Percentiles rank a stretch among this genome's conserved stretches.
Conservation (phyloP, 2,888 invertebrate genomes). For the Petrolisthes manimaculis region DNA sequence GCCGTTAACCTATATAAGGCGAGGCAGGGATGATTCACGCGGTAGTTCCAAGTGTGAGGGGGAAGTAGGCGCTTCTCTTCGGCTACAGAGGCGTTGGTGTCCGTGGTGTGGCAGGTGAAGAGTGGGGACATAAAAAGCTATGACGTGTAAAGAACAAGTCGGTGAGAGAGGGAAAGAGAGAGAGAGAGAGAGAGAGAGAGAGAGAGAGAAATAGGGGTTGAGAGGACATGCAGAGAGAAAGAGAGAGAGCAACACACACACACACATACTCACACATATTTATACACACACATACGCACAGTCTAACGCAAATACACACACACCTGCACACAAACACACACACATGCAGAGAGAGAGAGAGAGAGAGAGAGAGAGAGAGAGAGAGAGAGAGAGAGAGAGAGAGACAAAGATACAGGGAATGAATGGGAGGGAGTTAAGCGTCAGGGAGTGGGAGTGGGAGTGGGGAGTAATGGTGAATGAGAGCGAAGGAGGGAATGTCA, state of each 20-base stretch:
- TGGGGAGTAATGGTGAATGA: neutral
- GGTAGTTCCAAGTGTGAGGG: neutral
- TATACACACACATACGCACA: neutral
- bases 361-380: neutral
- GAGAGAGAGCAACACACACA: neutral
- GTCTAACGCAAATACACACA: too few species aligned
- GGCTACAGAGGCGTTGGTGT: too few species aligned
- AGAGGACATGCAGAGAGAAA: too few species aligned
- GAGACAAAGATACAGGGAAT: neutral
- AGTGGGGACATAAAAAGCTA: neutral
- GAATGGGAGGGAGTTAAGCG: neutral
- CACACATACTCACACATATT: neutral
- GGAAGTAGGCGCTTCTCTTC: too few species aligned
- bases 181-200: neutral
- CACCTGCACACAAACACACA: too few species aligned
- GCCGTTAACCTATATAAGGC: neutral
- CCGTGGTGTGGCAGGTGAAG: neutral
- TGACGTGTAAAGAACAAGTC: neutral
- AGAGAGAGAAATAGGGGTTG: neutral
- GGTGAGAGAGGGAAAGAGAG: neutral
- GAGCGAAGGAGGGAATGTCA: constrained; percentile 4
- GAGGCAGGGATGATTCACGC: neutral
- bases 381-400: neutral
- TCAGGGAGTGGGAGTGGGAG: neutral
- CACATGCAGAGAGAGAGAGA: too few species aligned